A percentile compares a stretch with the other conserved stretches of the same genome.
Evolutionary conservation across 2,888 invertebrate species (phyloP).

Genomic region (Heteromurus nitidus): DNA sequence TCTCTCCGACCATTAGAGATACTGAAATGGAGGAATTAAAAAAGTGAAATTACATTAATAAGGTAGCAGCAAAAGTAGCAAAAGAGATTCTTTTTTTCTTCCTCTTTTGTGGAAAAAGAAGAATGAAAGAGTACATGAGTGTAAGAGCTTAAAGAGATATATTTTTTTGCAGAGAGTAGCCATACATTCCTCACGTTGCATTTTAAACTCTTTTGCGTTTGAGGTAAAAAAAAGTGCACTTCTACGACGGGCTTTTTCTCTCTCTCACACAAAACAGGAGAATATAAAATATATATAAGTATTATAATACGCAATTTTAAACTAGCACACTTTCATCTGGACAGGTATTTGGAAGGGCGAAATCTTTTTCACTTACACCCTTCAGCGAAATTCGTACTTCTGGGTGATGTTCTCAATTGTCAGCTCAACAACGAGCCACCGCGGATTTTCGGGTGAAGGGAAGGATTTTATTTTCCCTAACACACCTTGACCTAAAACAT

Average conservation of each 20-base stretch:
- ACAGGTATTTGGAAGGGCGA: no score
- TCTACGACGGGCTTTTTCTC: background rate
- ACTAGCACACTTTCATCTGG: no score
- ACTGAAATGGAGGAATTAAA: slow-evolving; percentile 45
- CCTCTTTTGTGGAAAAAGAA: no score
- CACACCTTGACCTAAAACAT: background rate
- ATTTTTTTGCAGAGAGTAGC: no score
- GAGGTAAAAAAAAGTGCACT: no score
- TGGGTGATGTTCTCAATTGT: slow-evolving; percentile 76
- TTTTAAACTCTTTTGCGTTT: no score
- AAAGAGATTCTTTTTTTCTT: slow-evolving; percentile 6
- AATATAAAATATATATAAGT: no score
- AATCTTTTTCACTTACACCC: no score
- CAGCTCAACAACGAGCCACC: slow-evolving; percentile 85
- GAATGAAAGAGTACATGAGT: no score
- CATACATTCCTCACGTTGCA: no score
- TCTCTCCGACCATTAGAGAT: slow-evolving; percentile 13
- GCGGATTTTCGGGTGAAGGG: slow-evolving; percentile 84
- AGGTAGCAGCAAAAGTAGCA: slow-evolving; percentile 32
- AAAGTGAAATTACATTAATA: slow-evolving; percentile 60
- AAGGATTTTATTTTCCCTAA: slow-evolving; percentile 84
- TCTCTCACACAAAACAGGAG: background rate
- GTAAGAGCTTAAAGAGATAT: no score
- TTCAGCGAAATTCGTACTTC: slow-evolving; percentile 47
- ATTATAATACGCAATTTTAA: no score